Conservation (phyloP, 1,140 invertebrate species). For the Nomia melanderi region DNA sequence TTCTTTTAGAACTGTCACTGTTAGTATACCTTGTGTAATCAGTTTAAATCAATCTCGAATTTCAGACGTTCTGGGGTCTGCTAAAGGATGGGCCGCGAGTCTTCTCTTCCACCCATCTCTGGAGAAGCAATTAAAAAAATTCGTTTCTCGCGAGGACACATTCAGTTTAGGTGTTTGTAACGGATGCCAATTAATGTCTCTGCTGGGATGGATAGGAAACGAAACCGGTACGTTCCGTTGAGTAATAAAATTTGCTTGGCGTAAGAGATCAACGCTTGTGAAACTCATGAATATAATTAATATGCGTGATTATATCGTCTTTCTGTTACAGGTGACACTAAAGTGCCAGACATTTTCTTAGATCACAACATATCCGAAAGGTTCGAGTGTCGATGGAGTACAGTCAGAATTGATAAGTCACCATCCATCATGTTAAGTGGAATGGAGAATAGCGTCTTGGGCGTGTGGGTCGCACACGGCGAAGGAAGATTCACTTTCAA, state of each 20-base stretch:
- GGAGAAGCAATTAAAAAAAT: conserved; percentile 83
- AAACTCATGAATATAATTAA: not conserved
- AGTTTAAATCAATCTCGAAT: not conserved
- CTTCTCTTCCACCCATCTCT: conserved; percentile 87
- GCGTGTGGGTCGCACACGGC: conserved; percentile 98
- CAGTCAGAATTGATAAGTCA: conserved; percentile 88
- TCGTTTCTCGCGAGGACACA: conserved; percentile 90
- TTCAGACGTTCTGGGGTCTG: conserved; percentile 96
- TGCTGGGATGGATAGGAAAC: conserved; percentile 90
- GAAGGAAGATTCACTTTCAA: conserved; percentile 91
- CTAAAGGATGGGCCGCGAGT: conserved; percentile 98
- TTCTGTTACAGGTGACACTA: conserved; percentile 55
- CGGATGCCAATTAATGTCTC: conserved; percentile 96
- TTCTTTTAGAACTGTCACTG: not conserved
- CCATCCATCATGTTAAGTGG: conserved; percentile 92
- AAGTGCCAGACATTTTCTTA: conserved; percentile 86
- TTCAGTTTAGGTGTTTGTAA: conserved; percentile 99
- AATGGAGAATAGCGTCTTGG: conserved; percentile 92
- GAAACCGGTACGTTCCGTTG: conserved; percentile 44
- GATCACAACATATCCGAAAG: conserved; percentile 93
- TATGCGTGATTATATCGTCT: not conserved
- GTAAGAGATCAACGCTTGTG: not conserved
- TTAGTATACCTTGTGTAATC: not conserved
- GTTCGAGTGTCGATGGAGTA: conserved; percentile 95
- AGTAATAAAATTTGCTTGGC: not conserved